These are phyloP conservation scores for Heliangelus exortis DNA, from an alignment of 2,797 vertebrate species.

Conservation along the genomic window DNA sequence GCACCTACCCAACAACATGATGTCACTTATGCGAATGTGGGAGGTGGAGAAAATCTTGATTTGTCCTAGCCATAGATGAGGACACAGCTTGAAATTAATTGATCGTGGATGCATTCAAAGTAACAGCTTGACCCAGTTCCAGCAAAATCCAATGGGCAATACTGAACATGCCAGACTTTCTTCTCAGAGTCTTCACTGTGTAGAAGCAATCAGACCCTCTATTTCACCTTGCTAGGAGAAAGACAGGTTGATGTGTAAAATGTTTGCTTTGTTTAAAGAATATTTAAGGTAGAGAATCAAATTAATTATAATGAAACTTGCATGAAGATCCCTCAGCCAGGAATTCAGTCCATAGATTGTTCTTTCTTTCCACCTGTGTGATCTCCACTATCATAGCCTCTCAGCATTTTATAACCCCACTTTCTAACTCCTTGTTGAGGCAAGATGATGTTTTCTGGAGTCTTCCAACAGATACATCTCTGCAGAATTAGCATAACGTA, in stretches of 20 bases:
- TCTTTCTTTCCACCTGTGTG: neutral
- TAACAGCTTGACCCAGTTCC: constrained; percentile 34
- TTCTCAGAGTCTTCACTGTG: neutral
- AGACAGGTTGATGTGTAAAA: neutral
- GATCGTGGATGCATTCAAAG: neutral
- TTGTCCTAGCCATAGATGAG: constrained; percentile 31
- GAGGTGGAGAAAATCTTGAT: neutral
- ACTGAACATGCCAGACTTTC: neutral
- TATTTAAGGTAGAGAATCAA: neutral
- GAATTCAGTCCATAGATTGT: neutral
- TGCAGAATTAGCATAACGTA: neutral
- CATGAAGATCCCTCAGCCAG: neutral
- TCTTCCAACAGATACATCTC: neutral
- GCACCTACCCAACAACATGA: neutral
- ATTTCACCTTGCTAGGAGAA: neutral
- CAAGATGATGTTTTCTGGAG: neutral
- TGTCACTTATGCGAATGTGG: neutral
- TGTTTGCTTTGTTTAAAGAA: neutral
- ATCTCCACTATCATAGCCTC: neutral
- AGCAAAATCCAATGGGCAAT: neutral
- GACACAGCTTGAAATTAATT: constrained; percentile 15
- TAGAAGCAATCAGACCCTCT: neutral
- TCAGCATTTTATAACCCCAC: neutral
- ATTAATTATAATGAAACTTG: neutral
- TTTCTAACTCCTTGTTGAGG: neutral